Evolutionary conservation across 1,140 invertebrate species (phyloP).

Genomic region (Apis dorsata): DNA sequence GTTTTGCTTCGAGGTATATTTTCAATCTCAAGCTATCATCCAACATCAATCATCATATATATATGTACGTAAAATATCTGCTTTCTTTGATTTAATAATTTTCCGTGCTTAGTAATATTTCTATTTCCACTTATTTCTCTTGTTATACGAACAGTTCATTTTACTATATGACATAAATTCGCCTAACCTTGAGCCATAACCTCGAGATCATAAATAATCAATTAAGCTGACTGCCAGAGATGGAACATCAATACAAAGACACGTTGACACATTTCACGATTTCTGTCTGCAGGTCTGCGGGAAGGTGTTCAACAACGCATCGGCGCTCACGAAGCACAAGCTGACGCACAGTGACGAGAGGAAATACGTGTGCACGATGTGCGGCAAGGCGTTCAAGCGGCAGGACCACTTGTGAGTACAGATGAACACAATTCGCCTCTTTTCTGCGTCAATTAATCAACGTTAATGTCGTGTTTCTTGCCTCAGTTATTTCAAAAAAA

Average conservation of each 20-base stretch:
- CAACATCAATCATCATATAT: too few relatives aligned
- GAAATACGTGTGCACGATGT: slow-evolving; percentile 97
- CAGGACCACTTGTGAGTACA: slow-evolving; percentile 98
- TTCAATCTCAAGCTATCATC: too few relatives aligned
- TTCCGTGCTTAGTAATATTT: too few relatives aligned
- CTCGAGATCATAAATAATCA: not conserved
- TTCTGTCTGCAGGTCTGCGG: slow-evolving; percentile 88
- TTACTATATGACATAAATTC: not conserved
- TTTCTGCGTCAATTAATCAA: slow-evolving; percentile 29
- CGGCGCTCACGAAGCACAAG: slow-evolving; percentile 98
- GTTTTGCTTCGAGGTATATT: too few relatives aligned
- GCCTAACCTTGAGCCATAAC: not conserved
- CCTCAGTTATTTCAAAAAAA: not conserved
- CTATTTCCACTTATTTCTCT: too few relatives aligned
- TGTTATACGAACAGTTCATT: too few relatives aligned
- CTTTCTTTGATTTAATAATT: too few relatives aligned
- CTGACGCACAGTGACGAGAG: slow-evolving; percentile 98
- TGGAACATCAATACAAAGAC: slow-evolving; percentile 10
- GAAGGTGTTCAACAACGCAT: slow-evolving; percentile 98
- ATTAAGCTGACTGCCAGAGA: slow-evolving; percentile 27
- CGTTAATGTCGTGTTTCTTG: not conserved
- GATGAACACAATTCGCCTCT: slow-evolving; percentile 34
- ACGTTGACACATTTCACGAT: slow-evolving; percentile 63
- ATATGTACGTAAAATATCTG: too few relatives aligned
- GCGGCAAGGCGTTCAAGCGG: slow-evolving; percentile 98